phyloP scores from a whole-genome alignment of 1,140 invertebrate species.

The Andricus grossulariae region DNA sequence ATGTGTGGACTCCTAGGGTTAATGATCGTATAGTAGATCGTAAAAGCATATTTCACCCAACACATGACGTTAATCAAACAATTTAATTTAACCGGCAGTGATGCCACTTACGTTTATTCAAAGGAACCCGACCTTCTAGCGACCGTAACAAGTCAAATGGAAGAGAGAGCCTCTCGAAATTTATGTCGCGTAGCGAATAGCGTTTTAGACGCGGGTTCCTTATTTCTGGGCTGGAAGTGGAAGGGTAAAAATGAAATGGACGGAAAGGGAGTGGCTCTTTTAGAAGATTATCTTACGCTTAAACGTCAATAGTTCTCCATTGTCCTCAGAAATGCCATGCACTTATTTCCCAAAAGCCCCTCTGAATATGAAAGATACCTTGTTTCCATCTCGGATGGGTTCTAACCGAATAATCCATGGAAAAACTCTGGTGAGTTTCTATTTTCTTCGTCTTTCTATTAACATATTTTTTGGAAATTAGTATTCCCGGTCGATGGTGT shows the following conservation, averaged over 20 bases:
- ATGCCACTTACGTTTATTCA: constrained; percentile 5
- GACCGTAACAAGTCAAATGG: background rate
- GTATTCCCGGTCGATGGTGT: too few species aligned
- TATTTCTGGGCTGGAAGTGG: background rate
- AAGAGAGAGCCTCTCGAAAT: constrained; percentile 13
- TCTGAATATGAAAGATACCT: constrained; percentile 1
- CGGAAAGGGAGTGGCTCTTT: constrained; percentile 7
- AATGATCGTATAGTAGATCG: background rate
- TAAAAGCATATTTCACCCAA: background rate
- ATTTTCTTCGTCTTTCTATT: too few species aligned
- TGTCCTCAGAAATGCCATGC: background rate
- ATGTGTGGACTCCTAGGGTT: too few species aligned
- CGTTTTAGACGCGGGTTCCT: constrained; percentile 5
- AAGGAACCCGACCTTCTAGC: constrained; percentile 5
- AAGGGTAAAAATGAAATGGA: constrained; percentile 7
- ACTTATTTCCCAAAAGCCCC: background rate
- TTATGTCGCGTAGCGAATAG: constrained; percentile 18
- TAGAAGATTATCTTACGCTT: constrained; percentile 23
- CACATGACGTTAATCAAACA: background rate
- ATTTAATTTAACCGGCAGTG: constrained; percentile 2
- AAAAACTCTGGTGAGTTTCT: too few species aligned
- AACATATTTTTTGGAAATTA: too few species aligned
- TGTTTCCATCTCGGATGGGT: background rate
- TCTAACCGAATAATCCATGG: too few species aligned
- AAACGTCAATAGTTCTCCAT: constrained; percentile 21